Percentiles rank a stretch among this genome's conserved stretches.
phyloP scores from a whole-genome alignment of 2,113 vertebrate genomes.

The Nannospalax galili region DNA sequence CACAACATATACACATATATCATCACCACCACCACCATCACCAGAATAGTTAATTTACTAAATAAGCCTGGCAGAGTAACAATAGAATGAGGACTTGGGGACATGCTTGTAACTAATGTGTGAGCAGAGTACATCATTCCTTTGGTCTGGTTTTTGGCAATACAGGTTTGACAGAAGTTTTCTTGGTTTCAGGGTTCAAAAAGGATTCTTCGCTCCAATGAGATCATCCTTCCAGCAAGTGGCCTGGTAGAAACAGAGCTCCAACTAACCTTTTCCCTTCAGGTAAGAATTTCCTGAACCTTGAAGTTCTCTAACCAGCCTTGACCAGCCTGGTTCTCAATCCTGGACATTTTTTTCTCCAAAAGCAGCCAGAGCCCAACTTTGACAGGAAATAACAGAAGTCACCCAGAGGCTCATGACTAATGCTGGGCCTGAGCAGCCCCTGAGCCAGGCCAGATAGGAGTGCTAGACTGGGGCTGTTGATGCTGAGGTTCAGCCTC shows the following conservation, averaged over 20 bases:
- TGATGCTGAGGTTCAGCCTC: neutral
- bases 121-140: neutral
- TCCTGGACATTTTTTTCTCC: neutral
- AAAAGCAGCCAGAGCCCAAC: neutral
- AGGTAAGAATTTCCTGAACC: constrained; percentile 83
- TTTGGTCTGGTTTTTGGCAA: constrained; percentile 74
- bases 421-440: neutral
- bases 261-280: constrained; percentile 94
- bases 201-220: constrained; percentile 94
- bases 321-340: too few species aligned
- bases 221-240: constrained; percentile 92
- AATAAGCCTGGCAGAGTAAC: neutral
- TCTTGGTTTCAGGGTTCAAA: constrained; percentile 91
- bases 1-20: neutral
- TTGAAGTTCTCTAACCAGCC: neutral
- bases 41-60: neutral
- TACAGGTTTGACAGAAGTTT: neutral
- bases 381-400: neutral
- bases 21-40: too few species aligned
- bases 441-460: neutral
- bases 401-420: neutral
- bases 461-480: neutral
- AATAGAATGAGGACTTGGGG: neutral
- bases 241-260: constrained; percentile 94
- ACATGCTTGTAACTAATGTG: neutral